Conservation (phyloP, 2,113 vertebrate genomes). For the Odontesthes bonariensis region DNA sequence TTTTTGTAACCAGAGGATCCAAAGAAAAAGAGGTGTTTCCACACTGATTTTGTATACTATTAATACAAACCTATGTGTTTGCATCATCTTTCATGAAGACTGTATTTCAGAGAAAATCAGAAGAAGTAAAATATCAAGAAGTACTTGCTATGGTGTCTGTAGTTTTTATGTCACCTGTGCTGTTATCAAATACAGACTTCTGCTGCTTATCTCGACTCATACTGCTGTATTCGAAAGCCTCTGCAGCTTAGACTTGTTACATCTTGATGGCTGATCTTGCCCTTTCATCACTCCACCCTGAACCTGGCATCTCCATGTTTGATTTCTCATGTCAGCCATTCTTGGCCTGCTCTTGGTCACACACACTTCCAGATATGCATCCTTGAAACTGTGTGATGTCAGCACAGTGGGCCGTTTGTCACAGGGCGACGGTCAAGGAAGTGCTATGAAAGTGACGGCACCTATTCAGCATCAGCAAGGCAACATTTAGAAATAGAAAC, state of each 20-base stretch:
- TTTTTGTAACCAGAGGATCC: not conserved
- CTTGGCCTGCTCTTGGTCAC: not conserved
- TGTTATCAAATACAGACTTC: not conserved
- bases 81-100: too few species aligned
- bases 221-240: not conserved
- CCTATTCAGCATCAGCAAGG: not conserved
- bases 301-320: not conserved
- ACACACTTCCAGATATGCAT: not conserved
- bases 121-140: too few species aligned
- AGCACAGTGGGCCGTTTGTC: not conserved
- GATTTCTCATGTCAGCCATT: conserved; percentile 3
- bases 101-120: too few species aligned
- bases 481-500: not conserved
- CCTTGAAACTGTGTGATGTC: not conserved
- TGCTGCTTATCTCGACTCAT: not conserved
- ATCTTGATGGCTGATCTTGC: not conserved
- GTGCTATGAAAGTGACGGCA: not conserved
- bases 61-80: too few species aligned
- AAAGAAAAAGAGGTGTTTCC: not conserved
- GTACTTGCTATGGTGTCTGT: not conserved
- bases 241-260: not conserved
- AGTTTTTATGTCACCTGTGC: not conserved
- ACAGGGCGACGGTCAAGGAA: not conserved
- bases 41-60: too few species aligned
- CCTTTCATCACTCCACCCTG: not conserved